A percentile compares a stretch with the other conserved stretches of the same genome.
Conservation (phyloP, 2,113 vertebrate species). For the Cavia porcellus region DNA sequence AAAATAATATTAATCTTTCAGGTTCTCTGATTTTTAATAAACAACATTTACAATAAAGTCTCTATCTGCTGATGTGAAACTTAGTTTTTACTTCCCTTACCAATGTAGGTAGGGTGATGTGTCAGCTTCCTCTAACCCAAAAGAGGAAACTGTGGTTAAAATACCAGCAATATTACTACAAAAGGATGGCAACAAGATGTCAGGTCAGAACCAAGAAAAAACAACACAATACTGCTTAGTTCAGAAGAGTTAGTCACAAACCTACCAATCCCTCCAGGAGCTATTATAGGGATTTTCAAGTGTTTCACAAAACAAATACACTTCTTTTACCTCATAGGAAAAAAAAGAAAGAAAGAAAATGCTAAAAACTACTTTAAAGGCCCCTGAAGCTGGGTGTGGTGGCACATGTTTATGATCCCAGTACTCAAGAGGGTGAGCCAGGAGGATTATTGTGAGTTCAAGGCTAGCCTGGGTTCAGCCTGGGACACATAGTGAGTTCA, state of each 20-base stretch:
- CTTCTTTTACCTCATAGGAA: neutral
- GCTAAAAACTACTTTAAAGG: neutral
- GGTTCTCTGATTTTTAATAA: neutral
- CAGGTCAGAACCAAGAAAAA: constrained; percentile 50
- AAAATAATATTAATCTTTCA: neutral
- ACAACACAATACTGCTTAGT: neutral
- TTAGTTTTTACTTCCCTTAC: constrained; percentile 38
- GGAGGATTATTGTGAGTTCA: neutral
- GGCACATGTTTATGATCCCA: neutral
- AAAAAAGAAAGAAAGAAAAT: constrained; percentile 42
- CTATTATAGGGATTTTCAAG: constrained; percentile 18
- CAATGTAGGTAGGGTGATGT: constrained; percentile 12
- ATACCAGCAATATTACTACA: neutral
- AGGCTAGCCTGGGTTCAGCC: neutral
- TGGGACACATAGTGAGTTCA: neutral
- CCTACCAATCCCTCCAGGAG: neutral
- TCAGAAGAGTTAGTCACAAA: neutral
- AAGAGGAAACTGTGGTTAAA: constrained; percentile 56
- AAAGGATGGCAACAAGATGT: constrained; percentile 5
- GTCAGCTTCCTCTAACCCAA: constrained; percentile 41
- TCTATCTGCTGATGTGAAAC: neutral
- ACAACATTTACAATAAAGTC: neutral
- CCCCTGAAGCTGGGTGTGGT: neutral
- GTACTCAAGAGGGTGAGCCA: neutral
- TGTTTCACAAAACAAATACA: constrained; percentile 41